A percentile compares a stretch with the other conserved stretches of the same genome.
Evolutionary conservation across 2,797 vertebrate species (phyloP).

Genomic region (Strix occidentalis): DNA sequence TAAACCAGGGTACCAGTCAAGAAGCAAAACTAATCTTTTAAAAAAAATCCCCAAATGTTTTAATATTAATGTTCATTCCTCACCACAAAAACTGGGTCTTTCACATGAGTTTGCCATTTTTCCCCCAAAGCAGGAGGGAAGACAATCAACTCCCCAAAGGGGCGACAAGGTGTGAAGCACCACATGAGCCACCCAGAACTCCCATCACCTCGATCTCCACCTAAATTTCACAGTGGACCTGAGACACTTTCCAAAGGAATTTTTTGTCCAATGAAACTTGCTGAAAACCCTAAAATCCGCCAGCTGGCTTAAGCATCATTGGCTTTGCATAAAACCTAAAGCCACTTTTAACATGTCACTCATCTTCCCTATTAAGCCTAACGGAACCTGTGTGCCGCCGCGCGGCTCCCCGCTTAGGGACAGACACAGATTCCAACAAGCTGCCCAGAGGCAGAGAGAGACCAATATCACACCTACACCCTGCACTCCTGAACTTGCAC

Average conservation of each 20-base stretch:
- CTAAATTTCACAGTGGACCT: fast-evolving
- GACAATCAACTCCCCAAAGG: not conserved
- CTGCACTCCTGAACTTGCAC: not conserved
- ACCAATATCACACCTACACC: fast-evolving
- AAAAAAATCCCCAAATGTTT: not conserved
- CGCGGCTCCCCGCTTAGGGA: fast-evolving
- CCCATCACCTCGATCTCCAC: not conserved
- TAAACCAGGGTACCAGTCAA: not conserved
- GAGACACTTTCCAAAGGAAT: not conserved
- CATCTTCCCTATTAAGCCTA: not conserved
- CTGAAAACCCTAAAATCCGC: not conserved
- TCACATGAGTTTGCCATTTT: not conserved
- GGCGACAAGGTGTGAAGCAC: not conserved
- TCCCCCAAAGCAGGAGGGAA: not conserved
- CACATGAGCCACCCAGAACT: not conserved
- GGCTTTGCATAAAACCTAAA: conserved; percentile 51
- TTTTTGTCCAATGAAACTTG: not conserved
- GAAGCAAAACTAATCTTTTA: not conserved
- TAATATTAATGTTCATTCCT: not conserved
- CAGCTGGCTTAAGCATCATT: conserved; percentile 15
- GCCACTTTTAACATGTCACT: conserved; percentile 7
- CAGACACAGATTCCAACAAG: fast-evolving
- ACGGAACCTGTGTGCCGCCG: fast-evolving
- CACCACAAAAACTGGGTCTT: fast-evolving
- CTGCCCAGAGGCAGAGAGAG: not conserved